Conservation (phyloP, 2,797 vertebrate species). For the Phoebastria nigripes region DNA sequence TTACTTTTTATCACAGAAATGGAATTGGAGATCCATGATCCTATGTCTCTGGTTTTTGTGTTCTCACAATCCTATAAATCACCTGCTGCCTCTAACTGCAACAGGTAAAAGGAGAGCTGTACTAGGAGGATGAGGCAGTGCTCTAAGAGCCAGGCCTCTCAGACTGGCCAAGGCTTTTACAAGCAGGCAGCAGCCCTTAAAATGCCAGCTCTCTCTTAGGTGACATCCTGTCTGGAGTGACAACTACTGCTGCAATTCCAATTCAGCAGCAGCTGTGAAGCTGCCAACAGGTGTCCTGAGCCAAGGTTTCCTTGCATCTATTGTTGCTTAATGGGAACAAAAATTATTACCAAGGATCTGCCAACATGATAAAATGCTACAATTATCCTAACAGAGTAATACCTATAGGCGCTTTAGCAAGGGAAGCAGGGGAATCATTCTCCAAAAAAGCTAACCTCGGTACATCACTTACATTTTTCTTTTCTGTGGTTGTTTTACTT, state of each 20-base stretch:
- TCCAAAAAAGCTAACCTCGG: slow-evolving; percentile 19
- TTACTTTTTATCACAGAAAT: neutral
- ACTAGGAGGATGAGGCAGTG: neutral
- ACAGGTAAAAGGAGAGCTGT: neutral
- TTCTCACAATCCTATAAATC: slow-evolving; percentile 2
- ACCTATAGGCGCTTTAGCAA: slow-evolving; percentile 29
- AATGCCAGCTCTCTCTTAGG: slow-evolving; percentile 6
- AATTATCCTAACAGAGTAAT: slow-evolving; percentile 51
- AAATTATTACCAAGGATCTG: slow-evolving; percentile 53
- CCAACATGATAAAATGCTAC: slow-evolving; percentile 61
- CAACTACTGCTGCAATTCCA: neutral
- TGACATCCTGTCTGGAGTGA: slow-evolving; percentile 2
- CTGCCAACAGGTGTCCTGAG: slow-evolving; percentile 37
- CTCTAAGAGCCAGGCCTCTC: neutral
- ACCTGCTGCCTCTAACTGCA: neutral
- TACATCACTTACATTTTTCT: neutral
- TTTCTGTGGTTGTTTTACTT: neutral
- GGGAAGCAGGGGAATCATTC: neutral
- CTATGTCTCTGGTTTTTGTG: neutral
- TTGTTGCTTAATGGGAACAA: slow-evolving; percentile 53
- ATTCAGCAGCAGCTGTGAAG: slow-evolving; percentile 26
- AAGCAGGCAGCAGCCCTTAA: slow-evolving; percentile 3
- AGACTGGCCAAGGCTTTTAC: neutral
- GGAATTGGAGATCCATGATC: neutral
- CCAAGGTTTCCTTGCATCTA: slow-evolving; percentile 33